Evolutionary conservation across 2,113 vertebrate species (phyloP), one percentile per base, ranked within the genome.

Genomic region (Neopipo cinnamomea): DNA sequence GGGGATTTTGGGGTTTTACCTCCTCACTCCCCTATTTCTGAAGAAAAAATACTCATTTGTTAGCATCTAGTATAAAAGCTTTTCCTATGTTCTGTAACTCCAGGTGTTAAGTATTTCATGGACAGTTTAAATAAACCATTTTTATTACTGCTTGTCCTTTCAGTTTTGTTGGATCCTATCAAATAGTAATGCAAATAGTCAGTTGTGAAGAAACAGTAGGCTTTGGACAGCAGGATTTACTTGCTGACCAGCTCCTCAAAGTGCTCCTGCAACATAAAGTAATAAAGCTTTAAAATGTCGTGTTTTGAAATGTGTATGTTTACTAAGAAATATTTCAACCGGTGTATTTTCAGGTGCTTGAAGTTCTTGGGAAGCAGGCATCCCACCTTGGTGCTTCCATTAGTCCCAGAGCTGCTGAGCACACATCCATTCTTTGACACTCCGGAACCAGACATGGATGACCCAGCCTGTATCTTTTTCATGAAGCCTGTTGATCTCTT

Each of bases 361-460:
- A 99, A 99, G 97, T 99, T 99, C 89, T 87, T 99, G 92, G 99
- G 99, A 30, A 97, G 98, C 67, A 98, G 99, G 16, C 99, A 99
- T 85, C 99, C 99, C 3, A 99, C 99, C 6, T 94, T 99, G 90
- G 99, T 99, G 44, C 97, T 99, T 41, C 99, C 99, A 0, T 97
- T 99, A 73, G 99, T 99, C n/a, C 99, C 99, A 3, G 99, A 99
- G 88, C 98, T 99, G 68, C 98, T 99, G 96, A 99, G 99, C 95
- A 99, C 99, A 0, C 99, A 99, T 88, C 99, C 99, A 0, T 99
- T 99, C 95, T 99, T 99, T 17, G 99, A 99, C 96, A 99, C 99
- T 3, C 99, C 99, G 0, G 99, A 99, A 44, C 99, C 99, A 0
- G 99, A 99, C 96, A 99, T 99, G 99, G 99, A 99, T 30, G 99